phyloP scores from a whole-genome alignment of 2,113 vertebrate species.

The Apteryx mantelli region DNA sequence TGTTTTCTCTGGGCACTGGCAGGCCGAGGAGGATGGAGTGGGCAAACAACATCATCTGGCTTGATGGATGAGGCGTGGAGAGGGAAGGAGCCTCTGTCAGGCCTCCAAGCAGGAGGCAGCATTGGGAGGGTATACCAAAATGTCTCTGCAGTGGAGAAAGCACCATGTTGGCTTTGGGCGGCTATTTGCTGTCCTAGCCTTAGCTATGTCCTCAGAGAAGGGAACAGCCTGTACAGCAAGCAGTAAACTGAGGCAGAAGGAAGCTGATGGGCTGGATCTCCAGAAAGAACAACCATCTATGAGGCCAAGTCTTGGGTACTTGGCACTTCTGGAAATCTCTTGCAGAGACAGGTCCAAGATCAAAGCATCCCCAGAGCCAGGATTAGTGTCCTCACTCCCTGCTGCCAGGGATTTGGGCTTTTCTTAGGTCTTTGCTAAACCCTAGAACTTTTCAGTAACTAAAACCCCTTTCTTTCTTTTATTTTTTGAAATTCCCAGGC shows the following conservation, averaged over 20 bases:
- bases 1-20: constrained; percentile 49
- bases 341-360: neutral
- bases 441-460: neutral
- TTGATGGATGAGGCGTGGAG: constrained; percentile 73
- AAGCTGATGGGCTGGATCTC: too few relatives aligned
- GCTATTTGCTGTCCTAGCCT: neutral
- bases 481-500: neutral
- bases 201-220: neutral
- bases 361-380: neutral
- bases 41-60: neutral
- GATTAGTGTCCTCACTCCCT: neutral
- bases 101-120: neutral
- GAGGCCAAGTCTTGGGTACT: neutral
- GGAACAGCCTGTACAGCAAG: neutral
- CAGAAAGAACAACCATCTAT: too few relatives aligned
- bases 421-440: neutral
- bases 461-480: neutral
- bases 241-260: neutral
- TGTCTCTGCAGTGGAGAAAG: neutral
- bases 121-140: neutral
- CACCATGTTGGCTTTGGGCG: neutral
- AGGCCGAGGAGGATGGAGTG: neutral
- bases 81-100: constrained; percentile 44
- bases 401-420: neutral
- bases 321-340: neutral